Evolutionary conservation across 2,888 invertebrate species (phyloP).

Genomic region (Eucera pruinosa): DNA sequence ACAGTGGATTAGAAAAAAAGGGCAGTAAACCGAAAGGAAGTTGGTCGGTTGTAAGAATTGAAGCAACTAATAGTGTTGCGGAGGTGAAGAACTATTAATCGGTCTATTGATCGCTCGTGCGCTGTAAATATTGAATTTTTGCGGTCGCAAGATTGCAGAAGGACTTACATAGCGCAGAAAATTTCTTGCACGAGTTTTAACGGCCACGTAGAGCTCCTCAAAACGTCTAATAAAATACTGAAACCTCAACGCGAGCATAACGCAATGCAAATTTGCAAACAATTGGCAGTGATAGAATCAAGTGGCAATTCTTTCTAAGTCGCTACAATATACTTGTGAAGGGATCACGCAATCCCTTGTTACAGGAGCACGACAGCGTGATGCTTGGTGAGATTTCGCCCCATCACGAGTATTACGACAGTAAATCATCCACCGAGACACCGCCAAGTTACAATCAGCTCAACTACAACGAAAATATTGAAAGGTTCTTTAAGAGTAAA

Average conservation of each 20-base stretch:
- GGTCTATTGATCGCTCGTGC: slow-evolving; percentile 29
- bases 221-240: slow-evolving; percentile 44
- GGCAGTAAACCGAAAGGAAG: slow-evolving; percentile 2
- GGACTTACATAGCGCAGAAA: slow-evolving; percentile 15
- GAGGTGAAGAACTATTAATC: slow-evolving; percentile 30
- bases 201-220: slow-evolving; percentile 19
- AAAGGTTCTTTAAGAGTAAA: slow-evolving; percentile 86
- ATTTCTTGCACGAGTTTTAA: slow-evolving; percentile 27
- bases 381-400: slow-evolving; percentile 94
- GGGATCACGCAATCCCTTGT: slow-evolving; percentile 83
- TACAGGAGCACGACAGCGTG: slow-evolving; percentile 91
- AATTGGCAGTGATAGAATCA: slow-evolving; percentile 50
- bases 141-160: slow-evolving; percentile 19
- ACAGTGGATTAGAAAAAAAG: not conserved
- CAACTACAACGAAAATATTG: slow-evolving; percentile 93
- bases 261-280: slow-evolving; percentile 50
- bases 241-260: slow-evolving; percentile 40
- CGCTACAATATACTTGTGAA: slow-evolving; percentile 80
- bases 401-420: slow-evolving; percentile 91
- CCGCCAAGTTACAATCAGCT: slow-evolving; percentile 93
- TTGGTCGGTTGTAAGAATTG: slow-evolving; percentile 17
- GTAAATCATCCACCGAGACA: slow-evolving; percentile 92
- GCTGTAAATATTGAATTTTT: slow-evolving; percentile 51
- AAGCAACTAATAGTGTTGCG: slow-evolving; percentile 27
- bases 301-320: slow-evolving; percentile 65